phyloP scores from a whole-genome alignment of 2,888 invertebrate species.

The Andrena praecox region DNA sequence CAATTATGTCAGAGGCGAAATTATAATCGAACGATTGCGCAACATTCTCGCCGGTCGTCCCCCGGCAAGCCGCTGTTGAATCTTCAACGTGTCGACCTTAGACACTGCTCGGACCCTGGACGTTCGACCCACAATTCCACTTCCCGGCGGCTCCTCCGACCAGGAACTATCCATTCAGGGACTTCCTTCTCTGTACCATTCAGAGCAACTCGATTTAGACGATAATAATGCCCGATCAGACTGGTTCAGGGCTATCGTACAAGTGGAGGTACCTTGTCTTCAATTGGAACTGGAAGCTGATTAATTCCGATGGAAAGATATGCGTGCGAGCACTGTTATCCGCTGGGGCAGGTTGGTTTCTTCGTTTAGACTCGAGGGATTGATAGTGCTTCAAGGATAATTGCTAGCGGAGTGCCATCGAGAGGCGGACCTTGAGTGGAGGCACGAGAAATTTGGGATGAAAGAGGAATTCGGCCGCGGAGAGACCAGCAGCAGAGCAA shows the following conservation, averaged over 20 bases:
- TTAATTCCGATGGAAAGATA: too few species aligned
- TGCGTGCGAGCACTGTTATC: too few species aligned
- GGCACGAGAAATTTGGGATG: too few species aligned
- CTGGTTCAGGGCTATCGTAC: not conserved
- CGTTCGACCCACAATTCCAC: not conserved
- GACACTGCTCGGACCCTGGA: not conserved
- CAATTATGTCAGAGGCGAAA: constrained; percentile 38
- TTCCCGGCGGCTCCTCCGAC: not conserved
- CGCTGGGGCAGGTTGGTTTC: too few species aligned
- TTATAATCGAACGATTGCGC: constrained; percentile 32
- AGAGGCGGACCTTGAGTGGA: too few species aligned
- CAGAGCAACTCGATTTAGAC: not conserved
- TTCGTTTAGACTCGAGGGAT: too few species aligned
- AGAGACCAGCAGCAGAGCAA: constrained; percentile 35
- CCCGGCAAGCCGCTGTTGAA: constrained; percentile 5
- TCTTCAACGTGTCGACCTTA: constrained; percentile 27
- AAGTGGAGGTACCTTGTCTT: too few species aligned
- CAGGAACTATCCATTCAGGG: not conserved
- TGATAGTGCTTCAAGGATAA: too few species aligned
- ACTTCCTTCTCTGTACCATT: not conserved
- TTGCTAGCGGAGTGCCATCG: too few species aligned
- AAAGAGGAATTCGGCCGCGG: constrained; percentile 54
- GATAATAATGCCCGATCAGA: not conserved
- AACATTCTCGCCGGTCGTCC: constrained; percentile 7
- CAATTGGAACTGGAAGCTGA: too few species aligned